Percentiles rank a stretch among this genome's conserved stretches.
Conservation (phyloP, 1,140 invertebrate species). For the Drosophila mauritiana region DNA sequence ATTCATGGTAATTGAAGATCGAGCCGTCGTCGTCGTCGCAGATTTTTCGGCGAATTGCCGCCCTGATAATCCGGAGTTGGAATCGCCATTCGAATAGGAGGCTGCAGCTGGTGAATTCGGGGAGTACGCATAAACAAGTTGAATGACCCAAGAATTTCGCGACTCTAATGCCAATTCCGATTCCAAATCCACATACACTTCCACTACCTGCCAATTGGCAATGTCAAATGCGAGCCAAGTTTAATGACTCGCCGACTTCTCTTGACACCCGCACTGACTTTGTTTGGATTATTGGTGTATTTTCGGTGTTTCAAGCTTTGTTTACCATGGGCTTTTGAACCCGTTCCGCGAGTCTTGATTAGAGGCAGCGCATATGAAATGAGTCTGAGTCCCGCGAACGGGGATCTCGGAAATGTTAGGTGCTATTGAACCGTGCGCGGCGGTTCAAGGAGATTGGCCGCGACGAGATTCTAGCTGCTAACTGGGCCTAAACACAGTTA, state of each 20-base stretch:
- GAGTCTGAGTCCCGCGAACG: conserved; percentile 29
- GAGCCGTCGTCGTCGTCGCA: conserved; percentile 5
- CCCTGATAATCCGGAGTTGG: conserved; percentile 26
- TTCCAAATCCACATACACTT: conserved; percentile 10
- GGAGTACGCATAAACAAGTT: conserved; percentile 57
- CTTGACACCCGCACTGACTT: conserved; percentile 56
- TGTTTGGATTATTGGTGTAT: conserved; percentile 35
- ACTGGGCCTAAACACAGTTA: conserved; percentile 57
- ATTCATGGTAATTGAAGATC: conserved; percentile 57
- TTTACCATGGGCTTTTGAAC: conserved; percentile 44
- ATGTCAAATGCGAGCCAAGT: conserved; percentile 64
- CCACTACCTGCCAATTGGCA: conserved; percentile 45
- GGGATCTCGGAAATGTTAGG: conserved; percentile 58
- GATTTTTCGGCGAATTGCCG: conserved; percentile 40
- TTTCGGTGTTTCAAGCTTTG: conserved; percentile 14
- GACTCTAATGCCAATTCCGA: conserved; percentile 10
- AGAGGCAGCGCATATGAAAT: conserved; percentile 53
- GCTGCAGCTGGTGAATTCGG: conserved; percentile 22
- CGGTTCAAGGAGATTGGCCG: conserved; percentile 43
- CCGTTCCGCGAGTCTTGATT: conserved; percentile 56
- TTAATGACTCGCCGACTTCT: conserved; percentile 51
- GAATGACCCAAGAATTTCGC: conserved; percentile 50
- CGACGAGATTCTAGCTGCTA: conserved; percentile 30
- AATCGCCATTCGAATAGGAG: neutral
- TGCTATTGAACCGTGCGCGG: conserved; percentile 43